These are phyloP conservation scores for Emydocephalus ijimae DNA, from an alignment of 2,113 vertebrate species.

Conservation along the genomic window DNA sequence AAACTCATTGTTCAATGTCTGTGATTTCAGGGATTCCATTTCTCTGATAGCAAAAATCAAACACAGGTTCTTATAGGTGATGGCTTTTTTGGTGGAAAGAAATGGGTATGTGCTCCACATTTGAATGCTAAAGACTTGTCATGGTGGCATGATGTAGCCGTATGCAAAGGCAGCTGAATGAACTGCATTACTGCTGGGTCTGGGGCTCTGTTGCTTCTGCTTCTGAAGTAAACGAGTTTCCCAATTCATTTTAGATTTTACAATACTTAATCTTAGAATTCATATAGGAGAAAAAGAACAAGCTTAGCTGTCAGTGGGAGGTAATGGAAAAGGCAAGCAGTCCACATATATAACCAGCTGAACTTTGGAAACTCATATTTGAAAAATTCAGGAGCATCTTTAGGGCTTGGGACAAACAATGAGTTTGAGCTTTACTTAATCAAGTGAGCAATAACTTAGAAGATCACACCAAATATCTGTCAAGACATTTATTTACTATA, in stretches of 20 bases:
- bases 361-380: background rate
- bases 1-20: background rate
- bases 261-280: background rate
- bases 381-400: background rate
- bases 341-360: background rate
- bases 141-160: background rate
- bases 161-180: background rate
- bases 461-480: background rate
- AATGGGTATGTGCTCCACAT: background rate
- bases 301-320: background rate
- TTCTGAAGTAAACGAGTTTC: background rate
- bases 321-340: background rate
- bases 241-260: background rate
- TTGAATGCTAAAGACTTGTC: background rate
- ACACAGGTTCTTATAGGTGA: background rate
- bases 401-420: background rate
- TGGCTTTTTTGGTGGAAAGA: background rate
- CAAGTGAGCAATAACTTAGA: background rate
- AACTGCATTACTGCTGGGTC: background rate
- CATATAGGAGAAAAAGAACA: background rate
- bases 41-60: background rate
- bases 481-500: background rate
- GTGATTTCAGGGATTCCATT: background rate
- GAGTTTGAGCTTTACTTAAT: background rate
- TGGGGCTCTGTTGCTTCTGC: background rate